Conservation (phyloP, 2,888 invertebrate species). For the Limnephilus auricula region DNA sequence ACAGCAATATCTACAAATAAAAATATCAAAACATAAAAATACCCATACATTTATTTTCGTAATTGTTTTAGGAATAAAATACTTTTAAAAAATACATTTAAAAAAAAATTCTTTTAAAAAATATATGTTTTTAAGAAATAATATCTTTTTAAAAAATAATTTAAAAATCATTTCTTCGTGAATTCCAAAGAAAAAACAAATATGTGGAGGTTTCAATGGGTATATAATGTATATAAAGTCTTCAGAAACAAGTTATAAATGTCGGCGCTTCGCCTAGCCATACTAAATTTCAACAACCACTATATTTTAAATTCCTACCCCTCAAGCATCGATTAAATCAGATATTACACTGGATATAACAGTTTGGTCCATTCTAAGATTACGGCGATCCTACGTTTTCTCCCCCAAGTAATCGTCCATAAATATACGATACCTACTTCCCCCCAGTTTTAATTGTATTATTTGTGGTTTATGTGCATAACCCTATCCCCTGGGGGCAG, state of each 20-base stretch:
- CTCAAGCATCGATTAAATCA: neutral
- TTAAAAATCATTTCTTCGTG: neutral
- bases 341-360: neutral
- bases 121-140: no score
- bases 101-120: no score
- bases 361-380: neutral
- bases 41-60: no score
- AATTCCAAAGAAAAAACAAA: neutral
- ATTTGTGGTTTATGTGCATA: constrained; percentile 53
- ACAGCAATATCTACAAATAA: no score
- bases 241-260: neutral
- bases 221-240: neutral
- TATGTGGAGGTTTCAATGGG: neutral
- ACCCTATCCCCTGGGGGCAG: constrained; percentile 53
- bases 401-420: constrained; percentile 17
- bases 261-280: neutral
- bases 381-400: neutral
- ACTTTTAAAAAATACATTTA: no score
- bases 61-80: no score
- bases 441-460: constrained; percentile 63
- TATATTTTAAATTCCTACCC: neutral
- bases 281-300: neutral
- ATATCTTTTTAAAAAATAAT: no score
- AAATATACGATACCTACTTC: constrained; percentile 38
- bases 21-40: no score